A percentile compares a stretch with the other conserved stretches of the same genome.
Evolutionary conservation across 2,113 vertebrate species (phyloP).

Genomic region (Gallinago jamesoni): DNA sequence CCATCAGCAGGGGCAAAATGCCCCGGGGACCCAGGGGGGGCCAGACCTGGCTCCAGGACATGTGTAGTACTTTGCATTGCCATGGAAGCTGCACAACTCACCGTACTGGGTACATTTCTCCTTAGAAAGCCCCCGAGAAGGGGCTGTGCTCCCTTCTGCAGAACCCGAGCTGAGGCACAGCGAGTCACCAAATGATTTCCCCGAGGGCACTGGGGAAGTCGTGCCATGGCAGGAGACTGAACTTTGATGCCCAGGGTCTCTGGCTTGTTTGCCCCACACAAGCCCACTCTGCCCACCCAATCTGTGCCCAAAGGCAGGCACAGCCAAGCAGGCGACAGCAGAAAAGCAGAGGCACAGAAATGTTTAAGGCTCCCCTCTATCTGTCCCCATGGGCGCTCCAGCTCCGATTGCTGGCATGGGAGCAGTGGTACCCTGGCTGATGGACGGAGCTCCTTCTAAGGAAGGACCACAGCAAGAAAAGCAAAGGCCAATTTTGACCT

Average conservation of each 20-base stretch:
- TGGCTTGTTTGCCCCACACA: not conserved
- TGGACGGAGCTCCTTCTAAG: not conserved
- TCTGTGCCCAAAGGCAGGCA: not conserved
- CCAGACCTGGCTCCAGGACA: not conserved
- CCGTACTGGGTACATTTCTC: not conserved
- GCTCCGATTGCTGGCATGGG: fast-evolving
- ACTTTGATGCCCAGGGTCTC: not conserved
- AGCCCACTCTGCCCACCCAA: not conserved
- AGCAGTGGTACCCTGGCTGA: fast-evolving
- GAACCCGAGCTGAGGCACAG: fast-evolving
- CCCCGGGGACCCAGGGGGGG: not conserved
- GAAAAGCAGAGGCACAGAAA: not conserved
- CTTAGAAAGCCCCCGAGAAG: not conserved
- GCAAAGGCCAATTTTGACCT: not conserved
- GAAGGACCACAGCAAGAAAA: not conserved
- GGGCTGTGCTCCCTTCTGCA: not conserved
- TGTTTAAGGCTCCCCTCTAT: not conserved
- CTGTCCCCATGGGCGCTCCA: not conserved
- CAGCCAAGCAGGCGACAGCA: not conserved
- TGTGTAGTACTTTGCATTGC: not conserved
- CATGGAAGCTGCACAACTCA: not conserved
- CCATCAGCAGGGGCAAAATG: fast-evolving
- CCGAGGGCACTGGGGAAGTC: fast-evolving
- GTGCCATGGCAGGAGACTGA: not conserved
- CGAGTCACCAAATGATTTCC: not conserved